phyloP scores from a whole-genome alignment of 2,888 invertebrate species.

The Caenorhabditis sp. region DNA sequence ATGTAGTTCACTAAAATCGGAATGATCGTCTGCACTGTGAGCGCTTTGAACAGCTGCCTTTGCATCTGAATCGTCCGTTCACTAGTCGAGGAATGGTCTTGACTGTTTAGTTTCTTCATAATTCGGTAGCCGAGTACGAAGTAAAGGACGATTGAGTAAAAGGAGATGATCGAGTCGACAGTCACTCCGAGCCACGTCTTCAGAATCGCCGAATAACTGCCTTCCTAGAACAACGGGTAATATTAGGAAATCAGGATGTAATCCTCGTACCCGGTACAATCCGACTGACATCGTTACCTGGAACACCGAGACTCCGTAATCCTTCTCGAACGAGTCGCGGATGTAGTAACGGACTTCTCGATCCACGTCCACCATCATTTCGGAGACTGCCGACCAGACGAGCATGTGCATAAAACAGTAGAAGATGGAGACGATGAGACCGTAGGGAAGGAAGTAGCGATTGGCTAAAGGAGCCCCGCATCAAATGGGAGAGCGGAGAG shows the following conservation, averaged over 20 bases:
- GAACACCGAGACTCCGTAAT: not conserved
- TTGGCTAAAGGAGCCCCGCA: not conserved
- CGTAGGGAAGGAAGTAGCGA: conserved; percentile 12
- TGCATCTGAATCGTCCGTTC: not conserved
- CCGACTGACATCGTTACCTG: conserved; percentile 2
- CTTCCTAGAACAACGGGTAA: not conserved
- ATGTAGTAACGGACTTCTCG: conserved; percentile 3
- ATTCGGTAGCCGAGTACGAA: conserved; percentile 1
- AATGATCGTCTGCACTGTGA: conserved; percentile 8
- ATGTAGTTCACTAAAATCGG: conserved; percentile 15
- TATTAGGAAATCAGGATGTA: not conserved
- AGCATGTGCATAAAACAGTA: conserved; percentile 7
- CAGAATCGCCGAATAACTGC: not conserved
- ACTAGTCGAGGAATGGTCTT: conserved; percentile 1
- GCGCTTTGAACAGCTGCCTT: not conserved
- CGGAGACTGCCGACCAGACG: conserved; percentile 9
- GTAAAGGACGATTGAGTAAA: conserved; percentile 4
- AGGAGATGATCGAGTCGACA: not conserved
- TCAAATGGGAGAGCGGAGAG: not conserved
- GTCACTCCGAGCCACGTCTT: not conserved
- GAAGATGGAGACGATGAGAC: not conserved
- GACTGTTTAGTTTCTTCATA: conserved; percentile 2
- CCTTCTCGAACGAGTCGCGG: not conserved
- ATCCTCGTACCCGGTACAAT: not conserved
- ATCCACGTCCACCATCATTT: conserved; percentile 10